Evolutionary conservation across 2,888 invertebrate species (phyloP), one percentile per base, ranked within the genome.

Genomic region (Clanis bilineata): DNA sequence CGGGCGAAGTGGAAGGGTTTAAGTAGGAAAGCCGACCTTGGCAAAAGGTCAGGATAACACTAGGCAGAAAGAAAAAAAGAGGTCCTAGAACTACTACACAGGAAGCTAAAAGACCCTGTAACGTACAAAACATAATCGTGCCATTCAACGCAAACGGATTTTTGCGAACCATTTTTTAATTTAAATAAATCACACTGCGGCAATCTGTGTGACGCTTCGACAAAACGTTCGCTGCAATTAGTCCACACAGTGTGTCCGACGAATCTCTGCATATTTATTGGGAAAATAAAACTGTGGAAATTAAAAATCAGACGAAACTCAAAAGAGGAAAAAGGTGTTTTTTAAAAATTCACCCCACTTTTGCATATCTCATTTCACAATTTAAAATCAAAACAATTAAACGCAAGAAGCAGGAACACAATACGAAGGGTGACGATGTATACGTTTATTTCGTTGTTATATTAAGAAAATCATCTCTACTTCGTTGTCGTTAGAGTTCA

Each of bases 311-410:
- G 43, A 23, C 23, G 10, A 59, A 55, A 38, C 43, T 32, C 36
- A 55, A 55, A 54, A 28, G 15, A 59, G 21, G 54, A 51, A 22
- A 43, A 21, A 22, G 28, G 25, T 62, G 47, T 5, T n/a, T 60
- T 74, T 80, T 83, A 77, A 82, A 80, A 85, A 88, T 86, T 77
- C 86, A 86, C 85, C 85, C 86, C 73, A 64, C 68, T 77, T 76
- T 78, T 70, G 70, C 72, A 79, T 80, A 79, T 76, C 69, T 73
- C 75, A 77, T 83, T 86, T 83, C 75, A 69, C 77, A 82, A 80
- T 82, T 83, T 79, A 76, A 86, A 90, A 90, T 82, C 85, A 85
- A 88, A 90, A 91, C 89, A 90, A 90, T 91, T 88, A 88, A 88
- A 83, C 76, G 77, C 82, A 79, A 70, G 74, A 79, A 80, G 82